Evolutionary conservation across 2,888 invertebrate species (phyloP).

Genomic region (Diaphora mendica): DNA sequence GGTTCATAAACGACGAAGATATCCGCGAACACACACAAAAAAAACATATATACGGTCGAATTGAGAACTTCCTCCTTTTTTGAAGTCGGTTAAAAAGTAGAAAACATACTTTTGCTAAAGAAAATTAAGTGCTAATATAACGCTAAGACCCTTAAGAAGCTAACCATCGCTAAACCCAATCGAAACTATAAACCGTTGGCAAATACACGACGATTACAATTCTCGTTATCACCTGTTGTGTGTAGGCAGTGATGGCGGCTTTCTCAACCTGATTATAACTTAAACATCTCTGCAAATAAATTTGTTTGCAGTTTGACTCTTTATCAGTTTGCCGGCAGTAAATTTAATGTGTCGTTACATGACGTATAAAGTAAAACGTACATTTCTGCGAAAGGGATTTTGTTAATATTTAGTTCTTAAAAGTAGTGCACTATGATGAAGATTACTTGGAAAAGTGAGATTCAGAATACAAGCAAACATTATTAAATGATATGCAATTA

Average conservation of each 20-base stretch:
- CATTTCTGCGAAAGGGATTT: conserved; percentile 3
- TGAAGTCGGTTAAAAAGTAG: too few species aligned
- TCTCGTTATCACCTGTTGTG: conserved; percentile 5
- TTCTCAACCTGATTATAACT: conserved; percentile 7
- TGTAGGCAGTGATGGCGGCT: conserved; percentile 4
- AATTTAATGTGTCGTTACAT: neutral
- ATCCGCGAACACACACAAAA: too few species aligned
- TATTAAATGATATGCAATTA: neutral
- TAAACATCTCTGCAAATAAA: conserved; percentile 27
- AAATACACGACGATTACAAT: conserved; percentile 2
- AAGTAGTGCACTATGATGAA: neutral
- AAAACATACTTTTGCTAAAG: neutral
- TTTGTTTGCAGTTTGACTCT: conserved; percentile 25
- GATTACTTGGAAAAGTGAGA: neutral
- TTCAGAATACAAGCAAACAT: neutral
- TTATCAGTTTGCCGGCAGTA: conserved; percentile 9
- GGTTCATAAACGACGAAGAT: too few species aligned
- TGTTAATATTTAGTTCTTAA: neutral
- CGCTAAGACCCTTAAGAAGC: neutral
- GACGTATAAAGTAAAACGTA: neutral
- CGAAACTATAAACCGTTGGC: neutral
- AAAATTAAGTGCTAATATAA: neutral
- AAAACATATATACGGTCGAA: too few species aligned
- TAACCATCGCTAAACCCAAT: neutral
- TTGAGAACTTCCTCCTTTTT: too few species aligned